Base-by-base conservation (phyloP, 2,113 vertebrate genomes). In the Arothron firmamentum region DNA sequence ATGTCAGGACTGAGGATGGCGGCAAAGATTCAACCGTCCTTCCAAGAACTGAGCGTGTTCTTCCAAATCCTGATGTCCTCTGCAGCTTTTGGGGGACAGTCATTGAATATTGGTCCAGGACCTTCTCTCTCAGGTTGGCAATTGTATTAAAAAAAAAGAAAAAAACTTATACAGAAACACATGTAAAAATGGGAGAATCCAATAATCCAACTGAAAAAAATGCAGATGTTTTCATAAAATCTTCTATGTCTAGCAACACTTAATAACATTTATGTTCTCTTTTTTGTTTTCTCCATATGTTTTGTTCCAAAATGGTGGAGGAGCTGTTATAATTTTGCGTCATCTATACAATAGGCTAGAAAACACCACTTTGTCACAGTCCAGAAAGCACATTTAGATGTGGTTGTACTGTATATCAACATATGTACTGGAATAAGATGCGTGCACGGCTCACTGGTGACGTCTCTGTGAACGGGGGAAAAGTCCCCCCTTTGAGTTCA, bases 381-480 rank as follows among this genome's bases (percentile, higher is more conserved):
- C 93, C 95, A 99, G 95, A 97, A 98, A 98, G 94, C 95, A 98
- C 96, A 98, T 94, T 94, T 94, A 98, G 94, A 96, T 97, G 95
- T 95, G 92, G 92, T 96, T 93, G 87, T 95, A 95, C 94, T 93
- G 89, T 94, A 96, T 96, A 97, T 94, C 95, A 98, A 98, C 95
- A 96, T 94, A 95, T 96, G 95, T 83, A 87, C 85, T 85, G 83
- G 94, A 93, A 91, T 97, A 96, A 95, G 94, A 95, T 96, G 92
- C 96, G 95, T 98, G 95, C 96, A 99, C 94, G 93, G 94, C 92
- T 94, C 91, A 85, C 88, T 70, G 51, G 90, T 88, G 92, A 89
- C 89, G 56, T 78, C 83, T 72, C 50, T 42, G 47, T 90, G 90
- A 89, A 87, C 77, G 65, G 82, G 86, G 90, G 90, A 46, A 61